Base-by-base conservation (phyloP, 2,797 vertebrate genomes). In the Gambelia wislizenii region DNA sequence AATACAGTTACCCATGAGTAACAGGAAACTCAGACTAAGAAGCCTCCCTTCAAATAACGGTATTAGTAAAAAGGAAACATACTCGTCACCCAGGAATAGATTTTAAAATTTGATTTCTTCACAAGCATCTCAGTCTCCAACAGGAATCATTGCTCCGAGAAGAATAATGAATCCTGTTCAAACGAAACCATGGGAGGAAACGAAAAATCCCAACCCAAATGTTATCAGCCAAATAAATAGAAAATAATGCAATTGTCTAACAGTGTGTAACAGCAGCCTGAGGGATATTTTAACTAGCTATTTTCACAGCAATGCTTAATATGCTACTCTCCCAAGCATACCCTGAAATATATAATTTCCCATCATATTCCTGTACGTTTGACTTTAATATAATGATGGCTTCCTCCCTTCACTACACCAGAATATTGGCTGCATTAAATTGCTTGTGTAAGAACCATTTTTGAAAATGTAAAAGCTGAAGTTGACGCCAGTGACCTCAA, bases 311-410 rank as follows among this genome's bases (percentile, higher is more conserved):
- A 86, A 91, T 92, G 91, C 92, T 95, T 94, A 95, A 94, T 91
- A 91, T 8, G 9, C 85, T n/a, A 1, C 80, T 92, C 91, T 95
- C 87, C 87, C 92, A 93, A 94, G 92, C 94, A 88, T 8, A 91
- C 81, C 69, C 90, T 92, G 96, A 95, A 95, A 95, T 96, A 90
- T 95, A 94, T 95, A 96, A 96, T 96, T 96, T 96, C 92, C 94
- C 93, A 96, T 96, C 96, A 96, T 94, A 93, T 92, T 94, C 93
- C 94, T 94, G 91, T 95, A 92, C 90, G 83, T 96, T 96, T 95
- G 94, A 96, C 94, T 96, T 94, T 90, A 95, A 94, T 94, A 94
- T 92, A 95, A 96, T 94, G 94, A 96, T 95, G 93, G 85, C 91
- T 95, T 95, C 64, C 93, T 96, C 92, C 91, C 94, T 95, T 94